Evolutionary conservation across 1,140 invertebrate genomes (phyloP), one percentile per base, ranked within the genome.

Genomic region (Bombus confusus): DNA sequence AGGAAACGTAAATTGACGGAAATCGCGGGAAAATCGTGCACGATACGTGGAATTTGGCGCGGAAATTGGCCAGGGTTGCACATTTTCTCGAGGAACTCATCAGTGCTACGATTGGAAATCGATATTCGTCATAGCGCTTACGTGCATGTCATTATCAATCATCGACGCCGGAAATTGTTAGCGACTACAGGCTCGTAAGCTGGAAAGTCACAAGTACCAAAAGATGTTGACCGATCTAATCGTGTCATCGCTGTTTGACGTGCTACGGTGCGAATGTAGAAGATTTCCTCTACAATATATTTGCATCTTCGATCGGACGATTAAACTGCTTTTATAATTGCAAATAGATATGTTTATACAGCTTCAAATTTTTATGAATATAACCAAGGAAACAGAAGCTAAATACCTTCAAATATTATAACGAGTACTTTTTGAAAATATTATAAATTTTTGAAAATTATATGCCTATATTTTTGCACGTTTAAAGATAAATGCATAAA

Each of bases 81-180:
- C 52, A 34, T 79, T 79, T 79, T 79, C 41, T 25, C 62, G 76
- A 79, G 41, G 34, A 47, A 34, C 41, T 79, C 34, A 34, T 25
- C 47, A 43, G n/a, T n/a, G 34, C n/a, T 64, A 62, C 28, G 28
- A 80, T 80, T 57, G 47, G 37, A 80, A 80, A 80, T 80, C 79
- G 47, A 80, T 80, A 80, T 52, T 47, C n/a, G 37, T 43, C n/a
- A 62, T 28, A 41, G 22, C 28, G 62, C 22, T 79, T 66, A 79
- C 62, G 28, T 71, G 47, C 47, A n/a, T 47, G 37, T 72, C 66
- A 80, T 80, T 80, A 72, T 71, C 43, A 80, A 71, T 80, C 79
- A 80, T 47, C 43, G 66, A 18, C 12, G 34, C 79, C 66, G 79
- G 79, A 80, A 80, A 80, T 80, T 80, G 71, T 80, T 80, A 80